Conservation (phyloP, 2,113 vertebrate genomes). For the Peromyscus polionotus region DNA sequence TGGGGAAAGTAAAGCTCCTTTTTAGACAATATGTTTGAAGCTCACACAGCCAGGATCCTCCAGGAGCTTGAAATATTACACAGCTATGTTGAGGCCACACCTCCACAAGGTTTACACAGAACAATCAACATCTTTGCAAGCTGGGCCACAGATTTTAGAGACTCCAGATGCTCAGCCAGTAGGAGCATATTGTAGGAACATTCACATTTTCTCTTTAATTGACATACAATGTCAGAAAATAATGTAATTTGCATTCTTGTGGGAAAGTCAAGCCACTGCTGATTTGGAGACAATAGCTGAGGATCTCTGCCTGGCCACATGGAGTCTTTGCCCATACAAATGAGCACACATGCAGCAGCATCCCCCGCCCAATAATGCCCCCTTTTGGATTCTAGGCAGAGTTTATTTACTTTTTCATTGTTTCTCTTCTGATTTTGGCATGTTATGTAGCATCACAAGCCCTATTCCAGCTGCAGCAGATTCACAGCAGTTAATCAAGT, state of each 20-base stretch:
- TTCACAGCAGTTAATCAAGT: conserved; percentile 66
- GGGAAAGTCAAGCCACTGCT: conserved; percentile 26
- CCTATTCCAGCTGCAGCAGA: conserved; percentile 29
- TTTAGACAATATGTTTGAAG: not conserved
- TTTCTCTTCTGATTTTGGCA: conserved; percentile 62
- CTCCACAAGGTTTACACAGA: not conserved
- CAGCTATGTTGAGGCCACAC: not conserved
- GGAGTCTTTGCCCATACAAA: conserved; percentile 17
- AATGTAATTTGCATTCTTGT: conserved; percentile 71
- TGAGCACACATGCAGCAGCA: conserved; percentile 9
- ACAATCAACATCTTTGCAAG: conserved; percentile 60
- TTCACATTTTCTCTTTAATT: conserved; percentile 76
- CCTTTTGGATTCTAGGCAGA: conserved; percentile 53
- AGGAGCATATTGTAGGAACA: conserved; percentile 64
- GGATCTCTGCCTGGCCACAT: conserved; percentile 48
- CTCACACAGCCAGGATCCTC: not conserved
- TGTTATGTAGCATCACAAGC: not conserved
- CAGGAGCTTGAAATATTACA: not conserved
- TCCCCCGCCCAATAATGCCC: conserved; percentile 7
- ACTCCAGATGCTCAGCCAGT: conserved; percentile 60
- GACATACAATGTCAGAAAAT: conserved; percentile 62
- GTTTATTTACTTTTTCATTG: conserved; percentile 63
- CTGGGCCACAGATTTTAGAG: conserved; percentile 46
- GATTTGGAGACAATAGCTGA: conserved; percentile 51
- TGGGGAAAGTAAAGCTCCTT: not conserved